Conservation (phyloP, 2,797 vertebrate genomes). For the Psittacula derbiana region DNA sequence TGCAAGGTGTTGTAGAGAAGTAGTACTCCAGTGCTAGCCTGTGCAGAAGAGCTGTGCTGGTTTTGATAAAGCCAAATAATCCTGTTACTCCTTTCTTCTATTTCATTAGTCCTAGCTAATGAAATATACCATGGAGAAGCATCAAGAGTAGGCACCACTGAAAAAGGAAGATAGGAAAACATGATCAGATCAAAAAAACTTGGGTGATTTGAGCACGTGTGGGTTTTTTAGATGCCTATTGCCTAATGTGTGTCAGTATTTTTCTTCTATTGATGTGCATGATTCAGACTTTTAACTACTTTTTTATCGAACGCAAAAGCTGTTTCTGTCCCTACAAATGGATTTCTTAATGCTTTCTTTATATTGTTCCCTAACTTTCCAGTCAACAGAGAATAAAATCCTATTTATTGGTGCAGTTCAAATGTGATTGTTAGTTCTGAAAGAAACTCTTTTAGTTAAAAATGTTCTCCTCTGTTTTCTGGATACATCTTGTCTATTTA, state of each 20-base stretch:
- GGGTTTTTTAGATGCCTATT: neutral
- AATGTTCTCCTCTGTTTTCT: conserved; percentile 38
- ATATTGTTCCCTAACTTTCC: neutral
- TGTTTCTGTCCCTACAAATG: neutral
- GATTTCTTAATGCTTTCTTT: conserved; percentile 8
- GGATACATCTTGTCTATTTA: conserved; percentile 27
- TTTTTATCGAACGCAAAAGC: neutral
- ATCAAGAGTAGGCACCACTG: neutral
- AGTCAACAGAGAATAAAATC: conserved; percentile 29
- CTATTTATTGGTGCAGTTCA: conserved; percentile 23
- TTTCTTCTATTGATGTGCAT: neutral
- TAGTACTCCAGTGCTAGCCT: neutral
- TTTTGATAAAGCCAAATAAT: neutral
- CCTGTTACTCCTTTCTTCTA: neutral
- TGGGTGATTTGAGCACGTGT: neutral
- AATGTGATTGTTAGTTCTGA: conserved; percentile 34
- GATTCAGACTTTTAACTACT: neutral
- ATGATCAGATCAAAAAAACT: neutral
- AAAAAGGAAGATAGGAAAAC: neutral
- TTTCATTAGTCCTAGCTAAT: neutral
- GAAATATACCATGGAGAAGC: neutral
- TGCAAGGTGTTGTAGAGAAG: neutral
- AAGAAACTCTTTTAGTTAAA: conserved; percentile 36
- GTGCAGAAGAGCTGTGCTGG: neutral
- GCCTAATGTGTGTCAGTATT: neutral